Evolutionary conservation across 2,113 vertebrate species (phyloP).

Genomic region (Malurus alboscapulatus): DNA sequence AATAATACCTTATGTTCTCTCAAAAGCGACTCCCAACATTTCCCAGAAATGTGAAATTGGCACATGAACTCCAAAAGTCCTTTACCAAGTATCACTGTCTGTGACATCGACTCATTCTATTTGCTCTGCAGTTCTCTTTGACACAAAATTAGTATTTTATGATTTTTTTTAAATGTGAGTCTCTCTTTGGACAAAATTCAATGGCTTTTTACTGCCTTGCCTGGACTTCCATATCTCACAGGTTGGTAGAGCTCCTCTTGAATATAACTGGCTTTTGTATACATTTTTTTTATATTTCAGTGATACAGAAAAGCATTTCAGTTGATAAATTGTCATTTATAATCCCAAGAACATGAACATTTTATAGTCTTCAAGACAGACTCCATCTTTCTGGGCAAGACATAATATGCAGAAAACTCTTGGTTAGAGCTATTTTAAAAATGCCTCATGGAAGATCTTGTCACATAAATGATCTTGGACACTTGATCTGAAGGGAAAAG

Average conservation of each 20-base stretch:
- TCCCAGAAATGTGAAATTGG: background rate
- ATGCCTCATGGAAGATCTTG: background rate
- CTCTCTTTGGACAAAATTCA: background rate
- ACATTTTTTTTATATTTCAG: background rate
- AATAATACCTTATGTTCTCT: background rate
- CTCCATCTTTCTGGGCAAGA: background rate
- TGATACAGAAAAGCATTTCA: background rate
- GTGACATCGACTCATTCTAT: background rate
- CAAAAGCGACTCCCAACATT: background rate
- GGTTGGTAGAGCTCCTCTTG: background rate
- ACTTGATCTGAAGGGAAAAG: background rate
- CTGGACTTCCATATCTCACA: background rate
- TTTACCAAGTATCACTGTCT: background rate
- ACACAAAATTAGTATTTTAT: background rate
- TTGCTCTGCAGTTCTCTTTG: background rate
- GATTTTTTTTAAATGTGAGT: background rate
- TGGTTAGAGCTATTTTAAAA: background rate
- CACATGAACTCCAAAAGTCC: background rate
- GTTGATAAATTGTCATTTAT: background rate
- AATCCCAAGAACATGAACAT: background rate
- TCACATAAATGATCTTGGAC: background rate
- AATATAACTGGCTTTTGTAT: background rate
- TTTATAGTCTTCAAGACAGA: background rate
- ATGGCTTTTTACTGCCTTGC: background rate
- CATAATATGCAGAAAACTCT: background rate